Base-by-base conservation (phyloP, 2,888 invertebrate genomes). In the Portevinia maculata region DNA sequence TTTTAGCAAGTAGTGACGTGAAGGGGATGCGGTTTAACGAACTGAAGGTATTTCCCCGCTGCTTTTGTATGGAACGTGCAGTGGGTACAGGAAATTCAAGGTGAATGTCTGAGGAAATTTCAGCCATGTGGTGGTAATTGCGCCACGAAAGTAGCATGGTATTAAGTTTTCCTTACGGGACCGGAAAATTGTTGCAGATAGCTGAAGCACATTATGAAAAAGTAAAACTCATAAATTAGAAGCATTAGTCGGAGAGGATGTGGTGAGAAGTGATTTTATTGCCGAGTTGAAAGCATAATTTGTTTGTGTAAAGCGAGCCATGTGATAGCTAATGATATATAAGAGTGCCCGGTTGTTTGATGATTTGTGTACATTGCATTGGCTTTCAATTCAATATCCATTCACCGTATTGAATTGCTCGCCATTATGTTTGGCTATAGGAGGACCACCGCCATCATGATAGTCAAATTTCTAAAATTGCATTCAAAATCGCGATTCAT, bases 11-110 rank as follows among this genome's bases (percentile, higher is more conserved):
- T n/a, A n/a, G 37, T 2, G n/a, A 2, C n/a, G 50, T 15, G 50
- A 30, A 15, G 50, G 30, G 32, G 52, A 52, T 30, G 52, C 30
- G 52, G 52, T 30, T 52, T 52, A 52, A 52, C 30, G 52, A 52
- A 52, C 52, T 30, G 1, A 4, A 52, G 52, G 52, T 52, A 52
- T 52, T 52, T 30, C 30, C 52, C 13, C 30, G 15, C 8, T n/a
- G 13, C n/a, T 28, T 9, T 9, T 28, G 48, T 32, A 17, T 0
- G 13, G 24, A 17, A 19, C 9, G 15, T 17, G 19, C 8, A 4
- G 44, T 9, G 17, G 1, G 44, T 19, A 9, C 17, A 52, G 52
- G 52, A 30, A 52, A 32, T 9, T 30, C 52, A 52, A 52, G 52
- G 52, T 52, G 52, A 52, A 52, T 52, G 52, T 52, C 52, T 52